Conservation (phyloP, 2,797 vertebrate genomes). For the Notolabrus celidotus region DNA sequence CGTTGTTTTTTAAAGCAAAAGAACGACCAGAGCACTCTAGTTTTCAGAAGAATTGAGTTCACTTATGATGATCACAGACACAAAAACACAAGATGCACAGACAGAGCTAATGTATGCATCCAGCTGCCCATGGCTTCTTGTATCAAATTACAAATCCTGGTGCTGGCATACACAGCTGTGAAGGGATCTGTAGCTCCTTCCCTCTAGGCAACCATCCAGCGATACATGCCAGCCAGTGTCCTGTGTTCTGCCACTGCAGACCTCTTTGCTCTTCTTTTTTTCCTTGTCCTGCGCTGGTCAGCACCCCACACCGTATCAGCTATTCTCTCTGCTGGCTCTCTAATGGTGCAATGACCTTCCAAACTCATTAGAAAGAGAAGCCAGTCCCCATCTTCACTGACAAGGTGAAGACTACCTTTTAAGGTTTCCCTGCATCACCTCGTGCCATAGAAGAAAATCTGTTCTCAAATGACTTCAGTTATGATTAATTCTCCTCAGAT, state of each 20-base stretch:
- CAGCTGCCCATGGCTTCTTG: slow-evolving; percentile 61
- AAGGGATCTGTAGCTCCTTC: slow-evolving; percentile 53
- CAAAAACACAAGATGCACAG: slow-evolving; percentile 4
- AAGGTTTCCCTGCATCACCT: slow-evolving; percentile 1
- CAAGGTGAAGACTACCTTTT: slow-evolving; percentile 33
- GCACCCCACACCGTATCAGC: slow-evolving; percentile 19
- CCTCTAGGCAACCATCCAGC: slow-evolving; percentile 66
- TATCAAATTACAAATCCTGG: slow-evolving; percentile 68
- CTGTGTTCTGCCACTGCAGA: slow-evolving; percentile 57
- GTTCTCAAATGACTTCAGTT: too few relatives aligned
- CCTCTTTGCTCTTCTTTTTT: slow-evolving; percentile 43
- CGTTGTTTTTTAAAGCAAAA: too few relatives aligned
- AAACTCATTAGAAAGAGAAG: slow-evolving; percentile 28
- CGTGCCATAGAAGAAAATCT: too few relatives aligned
- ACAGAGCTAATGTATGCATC: slow-evolving; percentile 56
- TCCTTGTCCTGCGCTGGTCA: slow-evolving; percentile 25
- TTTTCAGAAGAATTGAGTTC: neutral
- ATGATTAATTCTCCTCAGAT: neutral
- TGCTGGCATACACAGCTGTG: slow-evolving; percentile 50
- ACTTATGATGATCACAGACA: slow-evolving; percentile 18
- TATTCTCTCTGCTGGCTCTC: slow-evolving; percentile 30
- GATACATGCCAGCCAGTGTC: slow-evolving; percentile 59
- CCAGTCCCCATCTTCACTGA: slow-evolving; percentile 8
- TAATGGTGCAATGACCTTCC: slow-evolving; percentile 42
- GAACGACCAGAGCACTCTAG: too few relatives aligned